A percentile compares a stretch with the other conserved stretches of the same genome.
These are phyloP conservation scores for Celastrina argiolus DNA, from an alignment of 2,888 invertebrate species.

Conservation along the genomic window DNA sequence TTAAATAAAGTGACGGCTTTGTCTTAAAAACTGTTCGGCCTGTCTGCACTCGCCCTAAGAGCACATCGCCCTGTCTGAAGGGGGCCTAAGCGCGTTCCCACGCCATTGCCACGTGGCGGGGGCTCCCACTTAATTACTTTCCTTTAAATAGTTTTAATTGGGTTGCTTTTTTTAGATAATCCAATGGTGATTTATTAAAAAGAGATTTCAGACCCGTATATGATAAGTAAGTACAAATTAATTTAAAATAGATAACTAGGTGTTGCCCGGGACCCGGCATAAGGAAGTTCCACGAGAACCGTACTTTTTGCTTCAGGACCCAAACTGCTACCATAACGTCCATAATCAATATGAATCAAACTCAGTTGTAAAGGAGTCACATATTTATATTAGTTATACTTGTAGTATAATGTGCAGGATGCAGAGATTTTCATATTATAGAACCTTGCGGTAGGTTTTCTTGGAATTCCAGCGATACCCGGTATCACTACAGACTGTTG, in stretches of 20 bases:
- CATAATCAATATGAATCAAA: no score
- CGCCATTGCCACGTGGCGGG: neutral
- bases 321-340: no score
- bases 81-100: constrained; percentile 1
- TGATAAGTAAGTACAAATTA: neutral
- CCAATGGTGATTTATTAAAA: neutral
- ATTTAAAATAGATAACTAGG: neutral
- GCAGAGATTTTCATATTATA: no score
- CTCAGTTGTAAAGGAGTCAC: no score
- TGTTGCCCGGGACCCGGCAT: no score
- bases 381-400: no score
- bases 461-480: no score
- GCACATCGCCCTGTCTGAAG: neutral
- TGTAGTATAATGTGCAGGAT: no score
- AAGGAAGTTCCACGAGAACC: no score
- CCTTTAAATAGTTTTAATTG: constrained; percentile 6
- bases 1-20: neutral
- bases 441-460: no score
- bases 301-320: no score
- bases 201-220: neutral
- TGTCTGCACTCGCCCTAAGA: constrained; percentile 5
- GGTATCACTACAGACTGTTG: no score
- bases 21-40: neutral
- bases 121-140: constrained; percentile 7
- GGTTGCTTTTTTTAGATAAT: neutral